Conservation (phyloP, 2,888 invertebrate species). For the Ptycholaimellus sp. region DNA sequence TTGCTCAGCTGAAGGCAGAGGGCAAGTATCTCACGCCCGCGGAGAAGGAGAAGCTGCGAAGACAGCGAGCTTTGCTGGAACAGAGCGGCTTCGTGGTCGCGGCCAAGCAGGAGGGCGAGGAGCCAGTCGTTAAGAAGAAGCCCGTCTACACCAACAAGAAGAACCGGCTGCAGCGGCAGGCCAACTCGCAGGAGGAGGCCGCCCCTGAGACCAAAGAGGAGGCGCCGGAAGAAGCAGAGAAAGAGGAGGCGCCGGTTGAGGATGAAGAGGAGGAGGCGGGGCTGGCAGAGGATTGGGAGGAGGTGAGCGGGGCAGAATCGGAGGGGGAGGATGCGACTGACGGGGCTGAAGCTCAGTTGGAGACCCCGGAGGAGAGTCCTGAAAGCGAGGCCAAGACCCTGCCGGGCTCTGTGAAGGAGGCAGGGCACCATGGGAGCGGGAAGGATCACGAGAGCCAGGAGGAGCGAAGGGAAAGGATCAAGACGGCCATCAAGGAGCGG, state of each 20-base stretch:
- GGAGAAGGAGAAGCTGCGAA: constrained; percentile 59
- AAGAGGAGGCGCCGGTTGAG: constrained; percentile 10
- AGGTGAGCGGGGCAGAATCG: constrained; percentile 29
- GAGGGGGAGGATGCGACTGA: constrained; percentile 28
- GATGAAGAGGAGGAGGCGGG: constrained; percentile 20
- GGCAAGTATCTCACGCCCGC: constrained; percentile 66
- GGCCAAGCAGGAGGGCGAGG: constrained; percentile 1
- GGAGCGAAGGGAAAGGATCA: constrained; percentile 43
- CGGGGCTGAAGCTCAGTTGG: constrained; percentile 15
- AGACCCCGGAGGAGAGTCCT: neutral
- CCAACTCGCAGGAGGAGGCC: constrained; percentile 1
- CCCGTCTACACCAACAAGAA: constrained; percentile 11
- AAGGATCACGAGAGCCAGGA: constrained; percentile 25
- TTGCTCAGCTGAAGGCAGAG: constrained; percentile 70
- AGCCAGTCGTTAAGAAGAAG: constrained; percentile 10
- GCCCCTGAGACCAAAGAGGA: constrained; percentile 24
- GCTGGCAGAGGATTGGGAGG: constrained; percentile 21
- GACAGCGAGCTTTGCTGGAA: constrained; percentile 67
- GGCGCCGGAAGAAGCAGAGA: constrained; percentile 19
- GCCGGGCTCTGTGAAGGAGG: neutral
- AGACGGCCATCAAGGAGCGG: constrained; percentile 1
- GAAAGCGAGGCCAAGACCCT: neutral
- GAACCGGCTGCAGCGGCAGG: constrained; percentile 7
- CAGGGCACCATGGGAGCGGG: neutral
- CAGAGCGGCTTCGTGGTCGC: constrained; percentile 7